Evolutionary conservation across 2,888 invertebrate genomes (phyloP).

Genomic region (Catocala nupta): DNA sequence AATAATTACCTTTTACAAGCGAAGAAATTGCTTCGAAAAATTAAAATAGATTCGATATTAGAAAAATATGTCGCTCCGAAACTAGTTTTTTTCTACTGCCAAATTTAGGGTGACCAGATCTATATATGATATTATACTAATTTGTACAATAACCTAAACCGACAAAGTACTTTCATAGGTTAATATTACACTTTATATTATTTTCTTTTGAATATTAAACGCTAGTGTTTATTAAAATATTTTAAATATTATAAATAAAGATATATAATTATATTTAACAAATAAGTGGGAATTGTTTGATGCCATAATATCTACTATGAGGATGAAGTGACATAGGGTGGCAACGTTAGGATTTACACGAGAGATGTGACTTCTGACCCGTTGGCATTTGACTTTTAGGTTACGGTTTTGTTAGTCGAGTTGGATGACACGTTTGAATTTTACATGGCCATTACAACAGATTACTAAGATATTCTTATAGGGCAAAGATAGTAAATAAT

Average conservation of each 20-base stretch:
- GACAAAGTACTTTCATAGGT: no score
- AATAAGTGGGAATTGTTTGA: no score
- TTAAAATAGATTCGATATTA: slow-evolving; percentile 33
- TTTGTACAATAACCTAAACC: not conserved
- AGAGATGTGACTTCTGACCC: not conserved
- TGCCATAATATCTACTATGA: not conserved
- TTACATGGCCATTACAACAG: no score
- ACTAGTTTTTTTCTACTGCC: slow-evolving; percentile 54
- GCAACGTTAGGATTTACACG: not conserved
- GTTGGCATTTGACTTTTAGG: not conserved
- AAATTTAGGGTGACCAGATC: slow-evolving; percentile 48
- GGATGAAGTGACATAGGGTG: not conserved
- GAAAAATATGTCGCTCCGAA: slow-evolving; percentile 55
- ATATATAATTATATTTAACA: no score
- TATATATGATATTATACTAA: not conserved
- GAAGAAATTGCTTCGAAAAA: slow-evolving; percentile 37
- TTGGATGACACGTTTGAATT: not conserved
- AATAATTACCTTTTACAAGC: slow-evolving; percentile 46
- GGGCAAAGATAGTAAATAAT: not conserved
- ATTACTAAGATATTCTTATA: no score
- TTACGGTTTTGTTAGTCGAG: slow-evolving; percentile 9
- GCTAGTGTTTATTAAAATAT: no score
- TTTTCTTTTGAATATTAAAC: no score
- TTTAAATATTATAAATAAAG: no score
- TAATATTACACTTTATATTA: no score